These are phyloP conservation scores for Drosophila arizonae DNA, from an alignment of 1,140 invertebrate genomes.

Conservation along the genomic window DNA sequence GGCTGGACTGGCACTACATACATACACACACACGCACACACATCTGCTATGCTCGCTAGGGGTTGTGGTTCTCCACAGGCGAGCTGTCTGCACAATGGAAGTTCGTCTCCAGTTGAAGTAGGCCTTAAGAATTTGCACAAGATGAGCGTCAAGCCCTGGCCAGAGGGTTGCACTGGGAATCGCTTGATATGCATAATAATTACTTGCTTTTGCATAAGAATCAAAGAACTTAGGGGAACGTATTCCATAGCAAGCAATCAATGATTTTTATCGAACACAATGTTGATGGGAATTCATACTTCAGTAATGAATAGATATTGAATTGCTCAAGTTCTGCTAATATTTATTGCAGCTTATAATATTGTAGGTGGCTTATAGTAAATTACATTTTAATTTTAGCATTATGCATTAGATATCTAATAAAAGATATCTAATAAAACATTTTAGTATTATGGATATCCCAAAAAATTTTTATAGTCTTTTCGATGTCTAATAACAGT, in stretches of 20 bases:
- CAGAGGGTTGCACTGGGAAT: conserved; percentile 29
- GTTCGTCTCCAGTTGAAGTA: conserved; percentile 32
- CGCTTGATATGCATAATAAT: conserved; percentile 3
- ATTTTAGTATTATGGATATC: no score
- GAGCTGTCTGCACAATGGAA: conserved; percentile 40
- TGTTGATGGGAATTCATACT: neutral
- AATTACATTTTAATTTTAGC: no score
- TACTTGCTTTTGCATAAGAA: neutral
- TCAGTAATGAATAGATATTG: no score
- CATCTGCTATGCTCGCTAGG: conserved; percentile 19
- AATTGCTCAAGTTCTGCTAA: no score
- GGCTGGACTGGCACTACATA: conserved; percentile 22
- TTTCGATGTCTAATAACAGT: no score
- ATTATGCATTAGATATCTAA: no score
- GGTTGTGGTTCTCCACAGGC: conserved; percentile 29
- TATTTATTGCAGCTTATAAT: no score
- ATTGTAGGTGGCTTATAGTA: no score
- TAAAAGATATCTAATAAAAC: no score
- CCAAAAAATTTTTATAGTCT: no score
- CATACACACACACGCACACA: conserved; percentile 5
- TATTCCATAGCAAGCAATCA: neutral
- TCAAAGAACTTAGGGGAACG: neutral
- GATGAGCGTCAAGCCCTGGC: conserved; percentile 36
- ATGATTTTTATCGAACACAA: conserved; percentile 1
- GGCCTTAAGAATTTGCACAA: conserved; percentile 20